Conservation (phyloP, 2,113 vertebrate species). For the Eclectus roratus region DNA sequence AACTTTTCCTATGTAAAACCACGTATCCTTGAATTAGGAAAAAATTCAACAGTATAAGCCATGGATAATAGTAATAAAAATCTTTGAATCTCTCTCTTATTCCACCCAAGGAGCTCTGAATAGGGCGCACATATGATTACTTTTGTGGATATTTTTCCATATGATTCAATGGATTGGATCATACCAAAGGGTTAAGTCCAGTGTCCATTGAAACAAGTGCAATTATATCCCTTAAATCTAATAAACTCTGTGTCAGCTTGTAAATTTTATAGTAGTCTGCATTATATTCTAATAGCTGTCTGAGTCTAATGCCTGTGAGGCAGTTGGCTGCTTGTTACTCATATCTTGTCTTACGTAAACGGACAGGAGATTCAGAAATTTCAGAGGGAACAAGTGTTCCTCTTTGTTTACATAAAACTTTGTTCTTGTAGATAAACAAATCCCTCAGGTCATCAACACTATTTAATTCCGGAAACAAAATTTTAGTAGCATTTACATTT, state of each 20-base stretch:
- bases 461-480: background rate
- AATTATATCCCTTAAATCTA: conserved; percentile 18
- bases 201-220: background rate
- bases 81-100: background rate
- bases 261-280: conserved; percentile 37
- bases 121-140: background rate
- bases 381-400: background rate
- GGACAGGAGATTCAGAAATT: background rate
- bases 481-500: background rate
- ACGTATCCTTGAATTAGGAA: background rate
- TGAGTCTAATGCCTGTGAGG: conserved; percentile 6
- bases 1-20: background rate
- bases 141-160: background rate
- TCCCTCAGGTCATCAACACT: background rate
- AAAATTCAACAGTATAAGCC: background rate
- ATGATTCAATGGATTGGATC: background rate
- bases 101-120: background rate
- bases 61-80: background rate
- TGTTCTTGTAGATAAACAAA: background rate
- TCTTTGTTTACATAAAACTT: background rate
- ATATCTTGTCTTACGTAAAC: background rate
- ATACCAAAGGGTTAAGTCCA: background rate
- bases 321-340: background rate
- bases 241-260: background rate
- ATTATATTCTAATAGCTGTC: conserved; percentile 17